Base-by-base conservation (phyloP, 2,888 invertebrate genomes). In the Tetragonula carbonaria region DNA sequence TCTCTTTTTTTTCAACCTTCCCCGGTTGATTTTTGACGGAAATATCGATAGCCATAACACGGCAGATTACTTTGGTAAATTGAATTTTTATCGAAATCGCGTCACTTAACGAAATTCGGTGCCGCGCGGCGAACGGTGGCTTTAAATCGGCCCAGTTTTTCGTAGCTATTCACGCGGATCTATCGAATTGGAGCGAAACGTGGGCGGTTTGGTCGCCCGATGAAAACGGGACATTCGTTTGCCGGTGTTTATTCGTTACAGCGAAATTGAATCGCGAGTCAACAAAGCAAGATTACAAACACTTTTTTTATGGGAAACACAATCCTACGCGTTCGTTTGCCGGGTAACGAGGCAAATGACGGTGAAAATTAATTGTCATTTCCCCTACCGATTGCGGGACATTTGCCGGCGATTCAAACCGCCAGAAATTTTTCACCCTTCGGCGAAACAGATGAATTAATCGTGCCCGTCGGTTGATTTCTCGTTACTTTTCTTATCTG, bases 261-360 rank as follows among this genome's bases (percentile, higher is more conserved):
- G 80, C 81, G 90, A 91, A 93, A 93, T 93, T 92, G 91, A 93
- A 93, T 92, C 89, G 91, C 88, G 88, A 89, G 90, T 90, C 91
- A 91, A 91, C 90, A 90, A 73, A 90, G 89, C 91, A 91, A 92
- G 91, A 91, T 90, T 89, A 90, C 92, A 91, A 91, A 88, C 87
- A 91, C 45, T 45, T 85, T 91, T 88, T 91, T 91, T 91, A 91
- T 87, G 78, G 86, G 84, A 72, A 86, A 85, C 84, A 77, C 82
- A 70, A 82, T 79, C 74, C 80, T 78, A 16, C 85, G 80, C 86
- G 82, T 86, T 77, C 80, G 76, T 70, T 76, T 83, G 72, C 73
- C 67, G 68, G 59, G 76, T 74, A 75, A 74, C 79, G 68, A 62
- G 80, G 75, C 72, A 77, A 68, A 78, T 83, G 79, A 80, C 78